These are phyloP conservation scores for Dromaius novaehollandiae DNA, from an alignment of 2,113 vertebrate genomes.

Conservation along the genomic window DNA sequence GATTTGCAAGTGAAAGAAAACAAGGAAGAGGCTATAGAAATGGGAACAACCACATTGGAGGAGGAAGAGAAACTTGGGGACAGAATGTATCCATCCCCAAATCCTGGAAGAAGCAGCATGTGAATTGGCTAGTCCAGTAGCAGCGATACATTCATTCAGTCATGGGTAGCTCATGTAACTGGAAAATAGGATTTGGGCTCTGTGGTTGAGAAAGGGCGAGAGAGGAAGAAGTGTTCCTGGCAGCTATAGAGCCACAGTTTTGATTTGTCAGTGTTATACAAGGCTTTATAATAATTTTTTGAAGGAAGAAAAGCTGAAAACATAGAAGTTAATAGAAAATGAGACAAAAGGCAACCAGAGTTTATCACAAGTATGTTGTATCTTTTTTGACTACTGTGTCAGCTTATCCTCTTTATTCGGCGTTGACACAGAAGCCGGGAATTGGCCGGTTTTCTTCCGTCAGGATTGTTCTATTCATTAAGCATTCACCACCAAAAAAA, in stretches of 20 bases:
- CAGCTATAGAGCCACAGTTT: not conserved
- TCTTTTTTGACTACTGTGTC: constrained; percentile 54
- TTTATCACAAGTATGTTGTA: constrained; percentile 59
- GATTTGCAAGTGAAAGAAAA: constrained; percentile 50
- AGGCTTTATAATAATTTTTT: constrained; percentile 9
- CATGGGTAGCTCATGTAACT: constrained; percentile 32
- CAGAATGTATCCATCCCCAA: constrained; percentile 31
- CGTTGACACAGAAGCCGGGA: constrained; percentile 46
- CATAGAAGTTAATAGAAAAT: constrained; percentile 22
- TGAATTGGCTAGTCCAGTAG: constrained; percentile 1
- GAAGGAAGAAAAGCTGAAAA: not conserved
- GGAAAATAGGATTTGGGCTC: constrained; percentile 13
- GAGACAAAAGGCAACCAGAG: constrained; percentile 16
- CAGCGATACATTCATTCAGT: constrained; percentile 39
- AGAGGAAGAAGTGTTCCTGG: not conserved
- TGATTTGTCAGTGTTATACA: not conserved
- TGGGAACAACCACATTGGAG: not conserved
- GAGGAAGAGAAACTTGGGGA: not conserved
- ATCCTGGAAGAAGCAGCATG: constrained; percentile 21
- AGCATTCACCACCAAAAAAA: constrained; percentile 27
- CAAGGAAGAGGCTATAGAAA: constrained; percentile 27
- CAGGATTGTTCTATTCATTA: constrained; percentile 57
- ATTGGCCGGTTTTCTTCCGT: constrained; percentile 69
- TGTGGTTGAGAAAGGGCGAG: not conserved
- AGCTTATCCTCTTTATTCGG: constrained; percentile 57